A percentile compares a stretch with the other conserved stretches of the same genome.
Evolutionary conservation across 2,797 vertebrate genomes (phyloP).

Genomic region (Dryobates pubescens): DNA sequence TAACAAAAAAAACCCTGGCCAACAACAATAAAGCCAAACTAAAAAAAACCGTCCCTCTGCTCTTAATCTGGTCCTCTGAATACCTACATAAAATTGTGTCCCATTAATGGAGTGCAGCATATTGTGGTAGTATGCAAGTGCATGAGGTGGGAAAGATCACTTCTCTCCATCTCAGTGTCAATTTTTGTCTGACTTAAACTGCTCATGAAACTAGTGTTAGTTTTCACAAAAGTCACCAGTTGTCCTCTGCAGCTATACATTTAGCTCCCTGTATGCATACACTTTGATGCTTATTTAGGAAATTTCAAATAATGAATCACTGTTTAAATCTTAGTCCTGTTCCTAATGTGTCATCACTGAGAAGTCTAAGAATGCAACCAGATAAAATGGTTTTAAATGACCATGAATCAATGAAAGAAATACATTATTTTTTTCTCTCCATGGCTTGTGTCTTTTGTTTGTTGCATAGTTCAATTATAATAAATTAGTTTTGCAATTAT

Average conservation of each 20-base stretch:
- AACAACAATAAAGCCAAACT: background rate
- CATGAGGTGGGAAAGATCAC: background rate
- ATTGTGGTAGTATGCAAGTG: background rate
- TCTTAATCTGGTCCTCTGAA: background rate
- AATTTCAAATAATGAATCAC: background rate
- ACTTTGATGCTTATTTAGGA: background rate
- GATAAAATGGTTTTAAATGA: background rate
- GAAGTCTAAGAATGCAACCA: background rate
- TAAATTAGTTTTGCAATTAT: slow-evolving; percentile 65
- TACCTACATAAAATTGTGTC: background rate
- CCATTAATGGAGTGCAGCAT: background rate
- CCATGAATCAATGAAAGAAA: background rate
- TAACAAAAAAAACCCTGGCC: background rate
- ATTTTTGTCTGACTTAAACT: background rate
- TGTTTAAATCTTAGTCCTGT: slow-evolving; percentile 1
- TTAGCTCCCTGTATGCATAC: background rate
- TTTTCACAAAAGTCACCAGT: background rate
- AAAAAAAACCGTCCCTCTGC: background rate
- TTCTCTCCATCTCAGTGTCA: background rate
- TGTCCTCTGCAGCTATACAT: background rate
- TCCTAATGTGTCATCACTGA: background rate
- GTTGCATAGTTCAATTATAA: slow-evolving; percentile 23
- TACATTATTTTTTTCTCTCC: background rate
- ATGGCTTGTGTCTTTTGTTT: slow-evolving; percentile 40
- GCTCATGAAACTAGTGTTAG: background rate